These are phyloP conservation scores for Campoplex nolae DNA, from an alignment of 2,888 invertebrate genomes.

Conservation along the genomic window DNA sequence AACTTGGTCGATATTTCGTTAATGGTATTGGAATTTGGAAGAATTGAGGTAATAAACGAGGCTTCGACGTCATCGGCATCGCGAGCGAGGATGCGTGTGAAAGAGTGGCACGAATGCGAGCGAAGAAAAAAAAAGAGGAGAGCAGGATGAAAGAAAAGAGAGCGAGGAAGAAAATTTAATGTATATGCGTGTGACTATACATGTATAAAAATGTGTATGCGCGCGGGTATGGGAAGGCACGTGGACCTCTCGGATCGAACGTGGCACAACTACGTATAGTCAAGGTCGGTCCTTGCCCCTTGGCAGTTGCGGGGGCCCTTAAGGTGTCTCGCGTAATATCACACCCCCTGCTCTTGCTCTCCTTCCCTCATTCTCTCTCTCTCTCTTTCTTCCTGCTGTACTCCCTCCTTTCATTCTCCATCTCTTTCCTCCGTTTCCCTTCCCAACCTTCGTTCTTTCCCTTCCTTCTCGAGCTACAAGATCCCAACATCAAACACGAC, in stretches of 20 bases:
- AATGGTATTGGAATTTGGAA: neutral
- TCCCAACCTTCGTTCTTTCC: conserved; percentile 41
- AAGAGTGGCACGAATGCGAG: conserved; percentile 49
- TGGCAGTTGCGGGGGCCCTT: conserved; percentile 77
- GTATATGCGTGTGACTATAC: neutral
- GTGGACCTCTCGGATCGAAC: conserved; percentile 78
- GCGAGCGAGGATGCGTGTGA: conserved; percentile 54
- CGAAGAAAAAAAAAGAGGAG: conserved; percentile 54
- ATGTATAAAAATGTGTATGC: conserved; percentile 12
- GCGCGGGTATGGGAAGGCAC: conserved; percentile 63
- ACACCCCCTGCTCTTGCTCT: conserved; percentile 74
- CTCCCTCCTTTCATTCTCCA: conserved; percentile 52
- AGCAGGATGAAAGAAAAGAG: conserved; percentile 43
- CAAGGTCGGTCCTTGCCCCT: conserved; percentile 83
- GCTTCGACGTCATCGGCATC: conserved; percentile 42
- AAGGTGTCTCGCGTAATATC: conserved; percentile 75
- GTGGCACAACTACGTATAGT: conserved; percentile 78
- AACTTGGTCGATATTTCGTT: neutral
- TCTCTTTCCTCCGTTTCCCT: conserved; percentile 50
- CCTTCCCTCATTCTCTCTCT: conserved; percentile 47
- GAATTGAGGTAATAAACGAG: conserved; percentile 33
- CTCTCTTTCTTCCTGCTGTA: conserved; percentile 34
- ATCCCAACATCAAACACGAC: conserved; percentile 25
- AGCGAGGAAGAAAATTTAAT: neutral
- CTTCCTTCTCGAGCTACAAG: conserved; percentile 17